Evolutionary conservation across 2,113 vertebrate genomes (phyloP).

Genomic region (Peromyscus maniculatus): DNA sequence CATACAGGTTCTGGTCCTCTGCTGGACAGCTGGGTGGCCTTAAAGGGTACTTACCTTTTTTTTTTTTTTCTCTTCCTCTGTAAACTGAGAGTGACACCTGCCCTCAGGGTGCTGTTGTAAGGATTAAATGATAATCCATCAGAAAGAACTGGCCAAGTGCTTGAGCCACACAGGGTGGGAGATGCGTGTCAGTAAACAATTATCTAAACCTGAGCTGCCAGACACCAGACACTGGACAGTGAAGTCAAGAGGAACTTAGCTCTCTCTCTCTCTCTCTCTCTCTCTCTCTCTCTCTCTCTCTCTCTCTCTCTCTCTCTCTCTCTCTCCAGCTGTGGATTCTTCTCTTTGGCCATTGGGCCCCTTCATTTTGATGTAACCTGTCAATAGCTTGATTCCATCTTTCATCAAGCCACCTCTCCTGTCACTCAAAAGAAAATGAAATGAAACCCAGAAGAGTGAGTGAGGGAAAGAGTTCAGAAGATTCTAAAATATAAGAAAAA

Average conservation of each 20-base stretch:
- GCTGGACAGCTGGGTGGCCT: neutral
- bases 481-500: neutral
- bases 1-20: neutral
- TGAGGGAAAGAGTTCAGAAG: neutral
- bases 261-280: no score
- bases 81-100: neutral
- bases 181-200: neutral
- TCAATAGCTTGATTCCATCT: neutral
- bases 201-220: neutral
- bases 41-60: neutral
- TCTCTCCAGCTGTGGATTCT: no score
- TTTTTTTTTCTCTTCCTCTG: neutral
- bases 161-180: neutral
- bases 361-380: neutral
- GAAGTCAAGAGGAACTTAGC: neutral
- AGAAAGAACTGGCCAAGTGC: neutral
- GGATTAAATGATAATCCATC: constrained; percentile 1
- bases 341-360: accelerated
- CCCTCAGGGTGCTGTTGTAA: neutral
- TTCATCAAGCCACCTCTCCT: neutral
- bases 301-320: no score
- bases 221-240: neutral
- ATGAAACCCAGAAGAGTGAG: neutral
- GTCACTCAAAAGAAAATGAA: neutral
- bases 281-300: no score